Base-by-base conservation (phyloP, 2,797 vertebrate genomes). In the Gymnocypris eckloni region DNA sequence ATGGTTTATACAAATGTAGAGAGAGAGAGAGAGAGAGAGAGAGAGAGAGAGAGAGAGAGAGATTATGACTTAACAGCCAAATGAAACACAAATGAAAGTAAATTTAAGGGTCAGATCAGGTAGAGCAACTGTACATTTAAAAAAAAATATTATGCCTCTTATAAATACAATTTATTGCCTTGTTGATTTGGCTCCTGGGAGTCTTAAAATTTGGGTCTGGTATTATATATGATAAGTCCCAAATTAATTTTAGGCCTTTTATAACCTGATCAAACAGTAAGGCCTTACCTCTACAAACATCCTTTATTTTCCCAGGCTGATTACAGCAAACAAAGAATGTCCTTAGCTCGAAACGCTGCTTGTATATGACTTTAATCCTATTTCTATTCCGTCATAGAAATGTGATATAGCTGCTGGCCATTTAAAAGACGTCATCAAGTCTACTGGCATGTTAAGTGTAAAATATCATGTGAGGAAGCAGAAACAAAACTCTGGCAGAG, bases 251-350 rank as follows among this genome's bases (percentile, higher is more conserved):
- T 75, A 56, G 25, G 28, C 56, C 52, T 45, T 81, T 41, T 86
- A 80, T 67, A 69, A 28, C 79, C 59, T 81, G 70, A 13, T 76
- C 45, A 86, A 86, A 86, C 79, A 81, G 28, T 52, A 52, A 41
- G 59, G 54, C 59, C 72, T 64, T 64, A 43, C 56, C 22, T 81
- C 54, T 81, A 79, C 77, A 86, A 86, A 86, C 79, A 86, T 86
- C 78, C 61, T 61, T 64, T 86, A 64, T 86, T 86, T 81, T 86
- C 70, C 15, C 43, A 72, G 71, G 33, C 69, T 22, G 69, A 43
- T 52, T 52, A 61, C 12, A 64, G 67, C 84, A 86, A 86, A 86
- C 79, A 81, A 6, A 81, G 28, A 43, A 48, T 2, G 41, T 64
- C 39, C 41, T 59, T 10, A 45, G 56, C 78, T 25, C 25, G 67